phyloP scores from a whole-genome alignment of 2,113 vertebrate genomes.

The Oreochromis spilurus region DNA sequence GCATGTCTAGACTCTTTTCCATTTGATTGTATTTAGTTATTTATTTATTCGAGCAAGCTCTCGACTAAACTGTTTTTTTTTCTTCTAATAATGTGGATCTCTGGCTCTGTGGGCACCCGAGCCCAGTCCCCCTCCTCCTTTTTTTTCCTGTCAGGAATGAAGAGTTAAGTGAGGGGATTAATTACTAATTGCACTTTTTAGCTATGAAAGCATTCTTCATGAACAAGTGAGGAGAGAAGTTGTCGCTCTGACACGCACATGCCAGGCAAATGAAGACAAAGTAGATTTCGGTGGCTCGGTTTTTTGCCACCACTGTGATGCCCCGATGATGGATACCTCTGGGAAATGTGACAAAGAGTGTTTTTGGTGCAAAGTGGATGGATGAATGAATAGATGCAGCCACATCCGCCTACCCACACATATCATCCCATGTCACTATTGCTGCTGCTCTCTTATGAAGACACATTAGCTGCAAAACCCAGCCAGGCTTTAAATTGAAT shows the following conservation, averaged over 20 bases:
- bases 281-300: background rate
- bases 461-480: slow-evolving; percentile 31
- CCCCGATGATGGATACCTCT: slow-evolving; percentile 46
- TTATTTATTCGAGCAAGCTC: background rate
- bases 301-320: slow-evolving; percentile 13
- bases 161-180: background rate
- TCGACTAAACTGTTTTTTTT: background rate
- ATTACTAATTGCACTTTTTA: slow-evolving; percentile 16
- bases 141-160: background rate
- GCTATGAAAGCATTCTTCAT: slow-evolving; percentile 4
- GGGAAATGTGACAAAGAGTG: slow-evolving; percentile 58
- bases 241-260: background rate
- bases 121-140: background rate
- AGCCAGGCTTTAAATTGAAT: slow-evolving; percentile 55
- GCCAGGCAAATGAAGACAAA: slow-evolving; percentile 30
- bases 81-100: slow-evolving; percentile 20
- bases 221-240: background rate
- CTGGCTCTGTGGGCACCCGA: background rate
- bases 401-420: slow-evolving; percentile 27
- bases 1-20: background rate
- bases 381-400: slow-evolving; percentile 22
- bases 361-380: slow-evolving; percentile 14
- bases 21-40: background rate
- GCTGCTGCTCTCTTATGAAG: background rate
- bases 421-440: background rate